Evolutionary conservation across 2,797 vertebrate genomes (phyloP), one percentile per base, ranked within the genome.

Genomic region (Dicrostonyx torquatus): DNA sequence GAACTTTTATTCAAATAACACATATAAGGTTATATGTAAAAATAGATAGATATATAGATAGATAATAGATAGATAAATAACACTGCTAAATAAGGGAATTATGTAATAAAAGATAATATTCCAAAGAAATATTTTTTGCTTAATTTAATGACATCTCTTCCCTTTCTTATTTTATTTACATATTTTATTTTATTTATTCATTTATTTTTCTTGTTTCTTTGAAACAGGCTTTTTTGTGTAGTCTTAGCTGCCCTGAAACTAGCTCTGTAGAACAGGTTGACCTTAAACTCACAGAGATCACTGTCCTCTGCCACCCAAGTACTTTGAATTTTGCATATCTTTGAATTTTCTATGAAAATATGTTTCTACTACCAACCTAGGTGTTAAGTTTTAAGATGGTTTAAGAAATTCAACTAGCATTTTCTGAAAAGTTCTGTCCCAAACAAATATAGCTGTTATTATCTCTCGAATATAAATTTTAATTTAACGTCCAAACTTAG

Each of bases 401-500:
- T 93, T 93, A 82, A 91, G 37, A 79, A 94, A 87, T 75, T 3
- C 20, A 64, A 87, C 75, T 31, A 87, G 12, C 31, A 31, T 48
- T 89, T 84, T 94, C 90, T 78, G 5, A 11, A 90, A 94, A 78
- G 55, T 95, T 95, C 53, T 86, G 66, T 87, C 92, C 89, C 93
- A 95, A 78, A 94, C 73, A 96, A 85, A 80, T 86, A 43, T 64
- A 86, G 4, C 66, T 79, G 17, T 66, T 92, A 86, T 83, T 77
- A 93, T 86, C 34, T 29, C 7, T 80, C 53, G 64, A 68, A 90
- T 90, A 86, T 45, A 82, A 97, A 85, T 78, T 83, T 14, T n/a
- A 78, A 76, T 96, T 94, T 94, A 92, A 97, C 87, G 85, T 97
- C 95, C 72, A 96, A 40, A 92, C 37, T 80, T 93, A 64, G 70